These are phyloP conservation scores for Cecropterus lyciades DNA, from an alignment of 1,140 invertebrate genomes.

Conservation along the genomic window DNA sequence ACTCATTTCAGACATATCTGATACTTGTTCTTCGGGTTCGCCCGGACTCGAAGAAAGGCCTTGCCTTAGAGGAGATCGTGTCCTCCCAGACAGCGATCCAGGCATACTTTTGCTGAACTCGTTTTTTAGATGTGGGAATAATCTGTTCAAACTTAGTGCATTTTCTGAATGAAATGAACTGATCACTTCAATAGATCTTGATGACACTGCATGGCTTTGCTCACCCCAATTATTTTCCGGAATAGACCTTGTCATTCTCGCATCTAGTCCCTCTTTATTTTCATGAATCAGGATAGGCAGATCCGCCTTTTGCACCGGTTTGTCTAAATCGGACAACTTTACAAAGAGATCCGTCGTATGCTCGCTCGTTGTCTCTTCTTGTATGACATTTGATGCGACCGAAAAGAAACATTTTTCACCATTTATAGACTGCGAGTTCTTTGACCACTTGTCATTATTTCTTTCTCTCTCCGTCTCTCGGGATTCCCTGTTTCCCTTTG, in stretches of 20 bases:
- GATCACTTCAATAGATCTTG: slow-evolving; percentile 67
- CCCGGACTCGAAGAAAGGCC: slow-evolving; percentile 49
- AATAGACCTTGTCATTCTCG: slow-evolving; percentile 75
- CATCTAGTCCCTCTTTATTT: slow-evolving; percentile 45
- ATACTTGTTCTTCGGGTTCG: slow-evolving; percentile 59
- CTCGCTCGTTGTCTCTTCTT: slow-evolving; percentile 46
- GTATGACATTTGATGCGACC: slow-evolving; percentile 36
- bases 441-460: slow-evolving; percentile 33
- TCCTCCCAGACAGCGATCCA: slow-evolving; percentile 60
- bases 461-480: too few species aligned
- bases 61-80: slow-evolving; percentile 55
- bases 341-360: slow-evolving; percentile 62
- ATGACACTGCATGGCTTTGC: slow-evolving; percentile 47
- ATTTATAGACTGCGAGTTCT: slow-evolving; percentile 34
- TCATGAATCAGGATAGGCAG: slow-evolving; percentile 36
- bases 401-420: slow-evolving; percentile 35
- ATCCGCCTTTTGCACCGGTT: slow-evolving; percentile 57
- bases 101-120: slow-evolving; percentile 77
- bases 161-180: slow-evolving; percentile 81
- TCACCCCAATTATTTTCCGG: slow-evolving; percentile 71
- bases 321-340: slow-evolving; percentile 75
- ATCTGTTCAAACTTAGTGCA: slow-evolving; percentile 70
- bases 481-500: slow-evolving; percentile 9
- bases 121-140: slow-evolving; percentile 77
- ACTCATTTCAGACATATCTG: slow-evolving; percentile 71